A percentile compares a stretch with the other conserved stretches of the same genome.
Conservation (phyloP, 1,140 invertebrate species). For the Hyposmocoma kahamanoa region DNA sequence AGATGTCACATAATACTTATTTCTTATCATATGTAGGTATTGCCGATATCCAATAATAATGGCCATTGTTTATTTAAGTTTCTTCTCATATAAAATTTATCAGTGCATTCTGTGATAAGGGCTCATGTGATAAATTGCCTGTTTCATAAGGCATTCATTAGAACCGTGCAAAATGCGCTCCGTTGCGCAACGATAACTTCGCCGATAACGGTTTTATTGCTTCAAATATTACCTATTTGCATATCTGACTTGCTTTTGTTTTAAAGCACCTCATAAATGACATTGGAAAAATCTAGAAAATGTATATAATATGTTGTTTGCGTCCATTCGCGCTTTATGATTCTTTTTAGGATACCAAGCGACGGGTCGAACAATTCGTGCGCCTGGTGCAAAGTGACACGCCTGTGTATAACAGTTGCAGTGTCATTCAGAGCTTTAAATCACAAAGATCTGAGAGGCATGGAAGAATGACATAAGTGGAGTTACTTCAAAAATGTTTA, state of each 20-base stretch:
- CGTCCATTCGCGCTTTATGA: too few relatives aligned
- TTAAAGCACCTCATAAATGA: slow-evolving; percentile 25
- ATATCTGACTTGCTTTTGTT: slow-evolving; percentile 37
- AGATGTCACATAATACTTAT: too few relatives aligned
- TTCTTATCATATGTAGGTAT: too few relatives aligned
- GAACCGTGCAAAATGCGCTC: slow-evolving; percentile 68
- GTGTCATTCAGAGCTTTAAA: too few relatives aligned
- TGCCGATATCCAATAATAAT: too few relatives aligned
- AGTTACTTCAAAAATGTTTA: too few relatives aligned
- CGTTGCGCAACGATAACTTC: slow-evolving; percentile 62
- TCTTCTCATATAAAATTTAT: slow-evolving; percentile 64
- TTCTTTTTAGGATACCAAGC: too few relatives aligned
- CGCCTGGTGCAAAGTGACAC: too few relatives aligned
- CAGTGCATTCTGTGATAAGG: slow-evolving; percentile 62
- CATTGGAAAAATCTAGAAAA: slow-evolving; percentile 21
- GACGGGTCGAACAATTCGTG: too few relatives aligned
- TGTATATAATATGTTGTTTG: too few relatives aligned
- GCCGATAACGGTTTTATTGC: slow-evolving; percentile 65
- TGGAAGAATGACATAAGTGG: too few relatives aligned
- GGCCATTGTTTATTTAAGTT: slow-evolving; percentile 59
- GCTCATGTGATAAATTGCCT: slow-evolving; percentile 68
- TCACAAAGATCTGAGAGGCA: too few relatives aligned
- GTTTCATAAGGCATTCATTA: slow-evolving; percentile 72
- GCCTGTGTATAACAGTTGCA: not conserved
- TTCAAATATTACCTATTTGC: slow-evolving; percentile 64